Percentiles rank a stretch among this genome's conserved stretches.
Conservation (phyloP, 2,888 invertebrate genomes). For the Dicyrtoma fusca region DNA sequence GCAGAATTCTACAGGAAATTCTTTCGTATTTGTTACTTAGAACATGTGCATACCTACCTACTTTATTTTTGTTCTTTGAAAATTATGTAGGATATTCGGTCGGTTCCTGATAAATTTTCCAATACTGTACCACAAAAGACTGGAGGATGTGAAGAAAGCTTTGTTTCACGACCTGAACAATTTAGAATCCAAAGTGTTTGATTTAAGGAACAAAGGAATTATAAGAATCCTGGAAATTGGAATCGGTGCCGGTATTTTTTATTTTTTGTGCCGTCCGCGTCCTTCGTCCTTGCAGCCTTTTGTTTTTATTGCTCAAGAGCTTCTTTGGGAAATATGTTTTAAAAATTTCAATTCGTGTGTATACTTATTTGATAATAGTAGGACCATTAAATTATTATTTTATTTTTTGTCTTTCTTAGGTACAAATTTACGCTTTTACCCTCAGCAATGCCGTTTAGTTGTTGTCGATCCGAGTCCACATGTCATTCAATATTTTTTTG, state of each 20-base stretch:
- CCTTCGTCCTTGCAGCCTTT: too few species aligned
- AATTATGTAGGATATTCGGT: constrained; percentile 42
- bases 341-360: background rate
- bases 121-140: constrained; percentile 42
- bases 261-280: too few species aligned
- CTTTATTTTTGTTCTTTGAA: background rate
- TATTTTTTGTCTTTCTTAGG: constrained; percentile 30
- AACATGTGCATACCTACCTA: background rate
- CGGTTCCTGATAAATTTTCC: constrained; percentile 41
- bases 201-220: constrained; percentile 49
- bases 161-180: constrained; percentile 49
- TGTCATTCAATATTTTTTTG: constrained; percentile 49
- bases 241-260: constrained; percentile 48
- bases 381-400: too few species aligned
- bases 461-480: constrained; percentile 52
- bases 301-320: too few species aligned
- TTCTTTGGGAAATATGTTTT: too few species aligned
- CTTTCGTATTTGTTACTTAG: background rate
- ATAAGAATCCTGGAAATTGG: constrained; percentile 54
- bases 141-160: constrained; percentile 45
- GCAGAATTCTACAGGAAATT: background rate
- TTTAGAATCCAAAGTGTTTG: constrained; percentile 48
- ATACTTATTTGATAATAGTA: too few species aligned
- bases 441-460: constrained; percentile 50
- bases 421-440: constrained; percentile 50